A percentile compares a stretch with the other conserved stretches of the same genome.
Conservation (phyloP, 2,797 vertebrate species). For the Sebastes variabilis region DNA sequence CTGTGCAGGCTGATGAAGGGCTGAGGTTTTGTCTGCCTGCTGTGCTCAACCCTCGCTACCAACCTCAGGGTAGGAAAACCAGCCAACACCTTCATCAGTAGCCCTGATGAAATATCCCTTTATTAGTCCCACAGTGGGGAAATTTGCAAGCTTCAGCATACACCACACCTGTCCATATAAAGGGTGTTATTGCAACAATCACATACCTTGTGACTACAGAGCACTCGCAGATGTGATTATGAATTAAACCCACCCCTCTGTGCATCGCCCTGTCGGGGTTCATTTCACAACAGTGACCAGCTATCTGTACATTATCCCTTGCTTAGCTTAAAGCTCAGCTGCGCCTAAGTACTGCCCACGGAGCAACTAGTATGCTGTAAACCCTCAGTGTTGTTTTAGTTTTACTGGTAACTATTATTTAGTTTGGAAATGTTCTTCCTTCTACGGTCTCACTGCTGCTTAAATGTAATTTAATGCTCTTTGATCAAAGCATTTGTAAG, state of each 20-base stretch:
- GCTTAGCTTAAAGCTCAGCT: no score
- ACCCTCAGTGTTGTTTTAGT: background rate
- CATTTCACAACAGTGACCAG: no score
- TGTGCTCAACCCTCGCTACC: slow-evolving; percentile 86
- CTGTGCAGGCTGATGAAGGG: slow-evolving; percentile 81
- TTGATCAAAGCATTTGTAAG: no score
- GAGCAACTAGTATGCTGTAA: background rate
- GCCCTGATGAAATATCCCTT: no score
- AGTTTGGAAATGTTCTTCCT: background rate
- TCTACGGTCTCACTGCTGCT: background rate
- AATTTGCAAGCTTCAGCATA: no score
- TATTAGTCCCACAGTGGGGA: no score
- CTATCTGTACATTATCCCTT: no score
- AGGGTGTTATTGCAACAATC: background rate
- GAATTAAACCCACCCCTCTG: no score
- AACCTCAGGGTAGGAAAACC: slow-evolving; percentile 72
- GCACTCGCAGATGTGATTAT: no score
- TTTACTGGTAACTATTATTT: background rate
- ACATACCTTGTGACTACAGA: background rate
- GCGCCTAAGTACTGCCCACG: no score
- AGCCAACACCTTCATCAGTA: background rate
- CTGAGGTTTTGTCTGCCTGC: slow-evolving; percentile 85
- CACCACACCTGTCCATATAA: background rate
- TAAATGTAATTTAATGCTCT: no score
- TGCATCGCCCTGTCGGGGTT: no score